Conservation (phyloP, 2,888 invertebrate species). For the Vesta saturnalis region DNA sequence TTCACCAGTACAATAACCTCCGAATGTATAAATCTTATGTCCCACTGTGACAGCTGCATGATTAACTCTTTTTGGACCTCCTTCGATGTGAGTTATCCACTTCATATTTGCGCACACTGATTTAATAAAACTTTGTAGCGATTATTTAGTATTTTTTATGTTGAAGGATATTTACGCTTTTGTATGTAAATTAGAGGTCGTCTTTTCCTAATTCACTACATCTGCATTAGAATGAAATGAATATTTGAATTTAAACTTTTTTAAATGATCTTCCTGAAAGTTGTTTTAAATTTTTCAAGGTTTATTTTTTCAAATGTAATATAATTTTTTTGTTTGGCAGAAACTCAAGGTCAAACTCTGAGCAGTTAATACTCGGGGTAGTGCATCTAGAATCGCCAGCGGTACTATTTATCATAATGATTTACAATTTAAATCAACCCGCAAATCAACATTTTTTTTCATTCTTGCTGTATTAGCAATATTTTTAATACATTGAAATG, state of each 20-base stretch:
- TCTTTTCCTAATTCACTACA: background rate
- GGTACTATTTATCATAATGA: no score
- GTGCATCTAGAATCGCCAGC: no score
- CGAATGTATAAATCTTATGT: constrained; percentile 87
- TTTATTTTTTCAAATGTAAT: background rate
- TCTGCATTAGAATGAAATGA: no score
- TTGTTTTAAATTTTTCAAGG: background rate
- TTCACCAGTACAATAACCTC: constrained; percentile 90
- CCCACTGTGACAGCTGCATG: constrained; percentile 89
- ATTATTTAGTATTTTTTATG: no score
- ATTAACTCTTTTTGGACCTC: constrained; percentile 91
- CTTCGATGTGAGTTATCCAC: constrained; percentile 88
- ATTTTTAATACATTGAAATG: no score
- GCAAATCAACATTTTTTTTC: no score
- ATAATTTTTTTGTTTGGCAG: background rate
- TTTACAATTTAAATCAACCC: no score
- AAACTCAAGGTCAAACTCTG: background rate
- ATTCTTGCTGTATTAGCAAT: no score
- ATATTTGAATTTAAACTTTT: constrained; percentile 1
- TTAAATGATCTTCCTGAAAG: constrained; percentile 1
- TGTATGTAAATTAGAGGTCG: no score
- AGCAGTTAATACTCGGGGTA: no score
- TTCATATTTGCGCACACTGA: constrained; percentile 66
- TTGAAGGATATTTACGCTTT: no score
- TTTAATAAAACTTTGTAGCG: no score